Percentiles rank a stretch among this genome's conserved stretches.
These are phyloP conservation scores for Potamilus streckersoni DNA, from an alignment of 1,140 invertebrate genomes.

Conservation along the genomic window DNA sequence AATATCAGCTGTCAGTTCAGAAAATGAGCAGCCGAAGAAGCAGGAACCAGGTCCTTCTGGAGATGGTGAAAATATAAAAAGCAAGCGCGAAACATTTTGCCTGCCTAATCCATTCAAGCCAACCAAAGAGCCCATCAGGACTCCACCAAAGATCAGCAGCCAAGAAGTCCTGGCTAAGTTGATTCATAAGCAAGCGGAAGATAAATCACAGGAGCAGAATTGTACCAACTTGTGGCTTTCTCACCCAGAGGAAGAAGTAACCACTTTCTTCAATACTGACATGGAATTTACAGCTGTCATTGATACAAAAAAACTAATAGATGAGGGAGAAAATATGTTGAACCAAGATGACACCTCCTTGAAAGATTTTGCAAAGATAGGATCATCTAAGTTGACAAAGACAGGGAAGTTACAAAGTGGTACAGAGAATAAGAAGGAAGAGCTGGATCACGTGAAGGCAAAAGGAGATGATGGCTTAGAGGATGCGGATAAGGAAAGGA, in stretches of 20 bases:
- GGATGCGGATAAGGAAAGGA: not conserved
- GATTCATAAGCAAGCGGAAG: no score
- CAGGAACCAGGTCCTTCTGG: no score
- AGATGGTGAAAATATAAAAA: no score
- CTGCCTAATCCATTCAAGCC: no score
- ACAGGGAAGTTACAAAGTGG: not conserved
- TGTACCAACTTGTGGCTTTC: no score
- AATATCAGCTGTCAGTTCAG: no score
- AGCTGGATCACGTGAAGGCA: not conserved
- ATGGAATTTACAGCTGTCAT: constrained; percentile 46
- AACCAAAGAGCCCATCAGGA: no score
- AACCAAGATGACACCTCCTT: not conserved
- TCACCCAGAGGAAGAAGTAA: constrained; percentile 17
- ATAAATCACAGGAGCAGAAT: no score
- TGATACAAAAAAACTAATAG: constrained; percentile 16
- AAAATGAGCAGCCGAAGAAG: no score
- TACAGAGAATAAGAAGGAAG: not conserved
- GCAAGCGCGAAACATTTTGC: no score
- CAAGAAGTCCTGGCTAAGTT: no score
- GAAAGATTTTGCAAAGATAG: not conserved
- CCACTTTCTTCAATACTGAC: constrained; percentile 38
- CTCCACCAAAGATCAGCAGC: no score
- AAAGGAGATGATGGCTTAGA: not conserved
- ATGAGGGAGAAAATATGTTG: not conserved
- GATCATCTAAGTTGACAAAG: not conserved